Evolutionary conservation across 2,888 invertebrate species (phyloP).

Genomic region (Saturnia japonica): DNA sequence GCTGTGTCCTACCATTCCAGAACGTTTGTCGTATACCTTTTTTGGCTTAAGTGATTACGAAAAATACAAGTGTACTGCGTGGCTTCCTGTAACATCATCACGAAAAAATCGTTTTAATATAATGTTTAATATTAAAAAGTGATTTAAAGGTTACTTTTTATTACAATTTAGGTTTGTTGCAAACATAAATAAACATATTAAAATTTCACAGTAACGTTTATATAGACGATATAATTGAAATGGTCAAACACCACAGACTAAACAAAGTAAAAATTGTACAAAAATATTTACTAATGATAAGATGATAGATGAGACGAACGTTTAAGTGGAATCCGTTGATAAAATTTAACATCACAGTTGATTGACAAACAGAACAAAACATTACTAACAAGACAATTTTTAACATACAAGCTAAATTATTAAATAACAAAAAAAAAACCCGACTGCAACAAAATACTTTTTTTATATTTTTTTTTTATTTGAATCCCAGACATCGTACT

Average conservation of each 20-base stretch:
- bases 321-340: constrained; percentile 4
- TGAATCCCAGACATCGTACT: too few relatives aligned
- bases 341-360: not conserved
- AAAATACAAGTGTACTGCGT: too few relatives aligned
- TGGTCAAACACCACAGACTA: not conserved
- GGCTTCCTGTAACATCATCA: too few relatives aligned
- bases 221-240: not conserved
- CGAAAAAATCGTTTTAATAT: too few relatives aligned
- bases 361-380: not conserved
- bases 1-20: too few relatives aligned
- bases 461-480: too few relatives aligned
- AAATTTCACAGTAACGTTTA: not conserved
- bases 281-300: constrained; percentile 11
- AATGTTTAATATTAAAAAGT: not conserved
- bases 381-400: too few relatives aligned
- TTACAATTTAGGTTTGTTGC: not conserved
- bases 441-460: too few relatives aligned
- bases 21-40: too few relatives aligned
- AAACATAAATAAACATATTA: not conserved
- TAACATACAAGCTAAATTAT: too few relatives aligned
- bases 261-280: not conserved
- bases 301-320: not conserved
- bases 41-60: too few relatives aligned
- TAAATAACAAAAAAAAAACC: too few relatives aligned
- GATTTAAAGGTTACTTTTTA: not conserved